phyloP scores from a whole-genome alignment of 2,113 vertebrate species.

The Proteles cristata region DNA sequence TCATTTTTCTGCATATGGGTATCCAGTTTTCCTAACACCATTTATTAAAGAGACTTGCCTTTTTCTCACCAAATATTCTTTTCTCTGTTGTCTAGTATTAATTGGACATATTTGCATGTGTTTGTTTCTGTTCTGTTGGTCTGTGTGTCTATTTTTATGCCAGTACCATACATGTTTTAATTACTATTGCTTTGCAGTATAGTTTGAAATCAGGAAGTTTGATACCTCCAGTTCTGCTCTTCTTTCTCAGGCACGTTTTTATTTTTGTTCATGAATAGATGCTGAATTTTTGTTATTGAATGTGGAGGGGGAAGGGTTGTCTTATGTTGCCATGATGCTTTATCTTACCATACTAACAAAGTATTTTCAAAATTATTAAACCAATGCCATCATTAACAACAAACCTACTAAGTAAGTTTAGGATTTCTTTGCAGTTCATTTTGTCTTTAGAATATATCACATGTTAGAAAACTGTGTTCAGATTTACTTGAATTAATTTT shows the following conservation, averaged over 20 bases:
- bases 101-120: background rate
- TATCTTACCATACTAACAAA: background rate
- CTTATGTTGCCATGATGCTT: background rate
- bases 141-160: background rate
- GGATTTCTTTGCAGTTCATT: background rate
- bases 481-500: slow-evolving; percentile 1
- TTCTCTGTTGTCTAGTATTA: background rate
- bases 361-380: slow-evolving; percentile 11
- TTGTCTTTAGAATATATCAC: background rate
- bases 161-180: background rate
- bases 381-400: background rate
- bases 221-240: background rate
- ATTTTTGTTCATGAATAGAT: background rate
- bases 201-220: background rate
- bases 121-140: background rate
- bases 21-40: background rate
- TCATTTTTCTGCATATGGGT: background rate
- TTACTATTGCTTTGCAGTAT: background rate
- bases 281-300: background rate
- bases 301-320: background rate
- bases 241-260: background rate
- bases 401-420: background rate
- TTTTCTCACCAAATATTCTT: background rate
- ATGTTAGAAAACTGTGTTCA: background rate
- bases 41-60: background rate